Conservation (phyloP, 2,888 invertebrate genomes). For the Buathra laborator region DNA sequence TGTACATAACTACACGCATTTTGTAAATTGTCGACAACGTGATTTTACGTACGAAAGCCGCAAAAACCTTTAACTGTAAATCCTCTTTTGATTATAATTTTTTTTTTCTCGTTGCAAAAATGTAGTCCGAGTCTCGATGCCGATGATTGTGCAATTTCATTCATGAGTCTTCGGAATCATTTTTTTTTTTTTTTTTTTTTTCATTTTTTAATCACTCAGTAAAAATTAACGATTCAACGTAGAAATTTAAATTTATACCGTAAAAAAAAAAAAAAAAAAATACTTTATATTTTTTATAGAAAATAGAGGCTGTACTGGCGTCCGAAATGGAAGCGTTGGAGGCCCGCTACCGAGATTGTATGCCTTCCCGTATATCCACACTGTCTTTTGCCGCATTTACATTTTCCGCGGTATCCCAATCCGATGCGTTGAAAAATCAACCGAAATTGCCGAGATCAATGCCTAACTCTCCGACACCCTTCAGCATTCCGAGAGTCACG, state of each 20-base stretch:
- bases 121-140: neutral
- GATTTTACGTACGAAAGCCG: neutral
- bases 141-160: neutral
- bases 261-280: neutral
- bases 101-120: no score
- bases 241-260: slow-evolving; percentile 7
- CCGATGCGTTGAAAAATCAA: slow-evolving; percentile 81
- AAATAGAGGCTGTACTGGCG: slow-evolving; percentile 86
- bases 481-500: slow-evolving; percentile 82
- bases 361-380: slow-evolving; percentile 81
- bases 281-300: slow-evolving; percentile 86
- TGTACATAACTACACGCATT: slow-evolving; percentile 7
- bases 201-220: neutral
- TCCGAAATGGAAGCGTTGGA: slow-evolving; percentile 84
- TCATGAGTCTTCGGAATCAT: neutral
- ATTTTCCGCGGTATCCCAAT: slow-evolving; percentile 75
- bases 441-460: slow-evolving; percentile 81
- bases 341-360: slow-evolving; percentile 84
- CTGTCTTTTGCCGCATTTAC: slow-evolving; percentile 81
- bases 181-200: neutral
- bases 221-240: slow-evolving; percentile 4
- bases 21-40: neutral
- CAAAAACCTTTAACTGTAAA: no score
- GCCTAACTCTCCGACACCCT: slow-evolving; percentile 80
- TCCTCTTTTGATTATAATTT: no score